These are phyloP conservation scores for Gambusia yucatana DNA, from an alignment of 2,797 vertebrate genomes.

Conservation along the genomic window DNA sequence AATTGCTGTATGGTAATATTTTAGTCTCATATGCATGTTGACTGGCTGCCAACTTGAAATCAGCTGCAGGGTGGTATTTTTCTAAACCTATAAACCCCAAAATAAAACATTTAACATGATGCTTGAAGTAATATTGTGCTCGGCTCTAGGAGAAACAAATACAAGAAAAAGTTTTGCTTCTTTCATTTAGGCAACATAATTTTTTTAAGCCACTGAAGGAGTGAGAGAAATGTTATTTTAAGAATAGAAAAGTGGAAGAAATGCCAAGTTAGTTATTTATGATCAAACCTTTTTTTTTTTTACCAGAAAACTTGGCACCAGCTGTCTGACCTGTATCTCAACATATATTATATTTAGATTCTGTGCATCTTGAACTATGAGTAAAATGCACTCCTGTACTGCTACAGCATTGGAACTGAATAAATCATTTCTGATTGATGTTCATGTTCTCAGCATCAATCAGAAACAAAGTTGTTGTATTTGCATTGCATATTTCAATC, in stretches of 20 bases:
- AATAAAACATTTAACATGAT: background rate
- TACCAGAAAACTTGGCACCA: no score
- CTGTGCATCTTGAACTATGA: background rate
- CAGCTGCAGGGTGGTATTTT: background rate
- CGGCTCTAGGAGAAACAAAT: background rate
- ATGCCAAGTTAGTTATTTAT: background rate
- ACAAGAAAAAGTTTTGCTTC: background rate
- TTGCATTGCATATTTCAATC: background rate
- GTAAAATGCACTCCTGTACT: background rate
- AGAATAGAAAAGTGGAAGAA: background rate
- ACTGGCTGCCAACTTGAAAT: background rate
- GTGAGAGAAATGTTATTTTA: background rate
- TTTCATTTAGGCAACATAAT: background rate
- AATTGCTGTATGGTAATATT: background rate
- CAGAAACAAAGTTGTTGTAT: background rate
- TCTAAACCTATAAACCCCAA: background rate
- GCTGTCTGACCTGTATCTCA: background rate
- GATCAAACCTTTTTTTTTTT: background rate
- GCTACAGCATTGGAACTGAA: no score
- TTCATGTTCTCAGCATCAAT: background rate
- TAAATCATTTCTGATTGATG: background rate
- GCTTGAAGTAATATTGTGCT: background rate
- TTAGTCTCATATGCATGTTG: background rate
- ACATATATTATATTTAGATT: background rate
- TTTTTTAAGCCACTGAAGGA: background rate